Evolutionary conservation across 2,797 vertebrate genomes (phyloP).

Genomic region (Pelobates cultripes): DNA sequence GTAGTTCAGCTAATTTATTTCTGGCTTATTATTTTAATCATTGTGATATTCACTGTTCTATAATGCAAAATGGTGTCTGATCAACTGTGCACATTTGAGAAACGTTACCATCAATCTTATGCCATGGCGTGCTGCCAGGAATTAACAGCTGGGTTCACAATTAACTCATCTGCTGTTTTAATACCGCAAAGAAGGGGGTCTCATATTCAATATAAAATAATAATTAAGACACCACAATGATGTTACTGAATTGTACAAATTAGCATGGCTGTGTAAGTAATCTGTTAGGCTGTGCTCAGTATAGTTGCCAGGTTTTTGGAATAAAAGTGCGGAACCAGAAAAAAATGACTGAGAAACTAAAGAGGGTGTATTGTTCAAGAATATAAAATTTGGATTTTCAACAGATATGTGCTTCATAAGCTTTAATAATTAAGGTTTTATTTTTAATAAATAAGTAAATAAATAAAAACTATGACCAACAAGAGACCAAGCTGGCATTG

Average conservation of each 20-base stretch:
- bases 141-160: constrained; percentile 45
- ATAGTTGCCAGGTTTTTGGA: too few species aligned
- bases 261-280: not conserved
- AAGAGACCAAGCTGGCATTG: too few species aligned
- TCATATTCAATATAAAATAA: constrained; percentile 5
- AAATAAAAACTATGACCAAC: too few species aligned
- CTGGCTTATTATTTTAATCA: constrained; percentile 15
- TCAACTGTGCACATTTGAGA: constrained; percentile 29
- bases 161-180: constrained; percentile 34
- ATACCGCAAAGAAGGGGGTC: constrained; percentile 9
- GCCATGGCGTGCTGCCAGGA: constrained; percentile 34
- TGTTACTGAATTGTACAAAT: not conserved
- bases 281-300: not conserved
- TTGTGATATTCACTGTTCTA: constrained; percentile 8
- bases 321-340: too few species aligned
- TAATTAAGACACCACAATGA: constrained; percentile 3
- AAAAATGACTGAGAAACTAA: too few species aligned
- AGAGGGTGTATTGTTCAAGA: too few species aligned
- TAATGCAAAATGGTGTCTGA: constrained; percentile 40
- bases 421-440: too few species aligned
- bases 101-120: constrained; percentile 33
- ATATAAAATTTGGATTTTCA: too few species aligned
- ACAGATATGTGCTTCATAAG: too few species aligned
- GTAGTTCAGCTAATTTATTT: not conserved
- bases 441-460: too few species aligned